Evolutionary conservation across 2,888 invertebrate genomes (phyloP), one percentile per base, ranked within the genome.

Genomic region (Rhogogaster chlorosoma): DNA sequence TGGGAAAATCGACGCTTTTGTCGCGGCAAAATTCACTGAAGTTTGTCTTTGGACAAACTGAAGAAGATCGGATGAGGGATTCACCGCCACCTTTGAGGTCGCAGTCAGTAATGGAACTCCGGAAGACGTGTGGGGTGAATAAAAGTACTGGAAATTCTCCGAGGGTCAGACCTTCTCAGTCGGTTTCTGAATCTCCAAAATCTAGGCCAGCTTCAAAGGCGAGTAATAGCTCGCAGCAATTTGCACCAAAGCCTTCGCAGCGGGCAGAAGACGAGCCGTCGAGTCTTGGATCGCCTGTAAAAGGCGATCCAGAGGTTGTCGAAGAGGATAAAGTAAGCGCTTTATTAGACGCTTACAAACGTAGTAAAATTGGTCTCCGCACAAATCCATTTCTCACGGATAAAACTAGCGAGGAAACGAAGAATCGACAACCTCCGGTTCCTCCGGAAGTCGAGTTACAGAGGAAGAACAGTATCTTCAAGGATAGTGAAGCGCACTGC

Each of bases 401-500:
- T 0, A 71, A 84, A 73, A 57, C n/a, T 38, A 42, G 15, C 36
- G 84, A 53, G 73, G 71, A 84, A 32, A 45, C 29, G 87, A 88
- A 7, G 84, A 77, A 0, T 82, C 86, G 73, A 78, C 96, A 96
- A 90, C 96, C 97, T 1, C 96, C 88, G 45, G 85, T 97, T 7
- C 97, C 97, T 3, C 96, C 97, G 0, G 97, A 97, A 93, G 97
- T 98, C 84, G 97, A 97, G 90, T 96, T 97, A 89, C 98, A 98
- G 91, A 95, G 97, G 88, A 95, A 96, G 83, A 94, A 96, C 77
- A 98, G 98, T 90, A 97, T 98, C 86, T 96, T 96, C 87, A 98
- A 97, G 95, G 98, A 99, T 92, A 96, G 97, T 84, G 98, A 98
- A 91, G 97, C 98, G 26, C 97, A 97, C 91, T 95, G 97, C 86